Percentiles rank a stretch among this genome's conserved stretches.
These are phyloP conservation scores for Heliconius sara DNA, from an alignment of 2,888 invertebrate species.

Conservation along the genomic window DNA sequence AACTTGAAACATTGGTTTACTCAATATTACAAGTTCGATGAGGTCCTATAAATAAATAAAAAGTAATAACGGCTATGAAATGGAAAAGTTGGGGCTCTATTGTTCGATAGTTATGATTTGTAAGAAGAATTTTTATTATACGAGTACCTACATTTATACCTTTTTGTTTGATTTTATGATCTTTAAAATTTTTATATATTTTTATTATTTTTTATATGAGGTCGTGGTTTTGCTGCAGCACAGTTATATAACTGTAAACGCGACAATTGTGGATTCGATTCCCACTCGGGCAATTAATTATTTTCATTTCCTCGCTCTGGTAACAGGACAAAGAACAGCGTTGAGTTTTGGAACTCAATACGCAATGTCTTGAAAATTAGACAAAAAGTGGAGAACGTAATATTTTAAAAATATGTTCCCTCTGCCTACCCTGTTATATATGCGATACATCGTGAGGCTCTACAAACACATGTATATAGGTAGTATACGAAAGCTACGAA, in stretches of 20 bases:
- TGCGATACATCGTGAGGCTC: too few relatives aligned
- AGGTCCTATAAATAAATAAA: conserved; percentile 33
- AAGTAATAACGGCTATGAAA: conserved; percentile 26
- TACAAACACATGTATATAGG: background rate
- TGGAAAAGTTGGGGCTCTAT: conserved; percentile 28
- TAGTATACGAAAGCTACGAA: background rate
- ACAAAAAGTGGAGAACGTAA: too few relatives aligned
- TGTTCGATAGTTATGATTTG: conserved; percentile 6
- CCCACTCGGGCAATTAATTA: too few relatives aligned
- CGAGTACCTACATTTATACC: background rate
- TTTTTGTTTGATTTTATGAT: background rate
- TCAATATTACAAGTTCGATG: conserved; percentile 16
- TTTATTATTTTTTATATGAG: too few relatives aligned
- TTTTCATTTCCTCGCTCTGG: too few relatives aligned
- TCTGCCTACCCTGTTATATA: background rate
- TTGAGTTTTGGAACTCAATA: too few relatives aligned
- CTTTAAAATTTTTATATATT: background rate
- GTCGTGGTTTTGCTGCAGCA: too few relatives aligned
- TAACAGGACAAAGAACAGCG: too few relatives aligned
- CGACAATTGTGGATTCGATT: too few relatives aligned
- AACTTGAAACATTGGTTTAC: conserved; percentile 11
- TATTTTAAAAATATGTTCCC: too few relatives aligned
- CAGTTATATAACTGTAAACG: too few relatives aligned
- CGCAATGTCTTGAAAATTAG: too few relatives aligned
- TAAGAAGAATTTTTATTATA: conserved; percentile 6